phyloP scores from a whole-genome alignment of 2,797 vertebrate genomes.

The Megalops cyprinoides region DNA sequence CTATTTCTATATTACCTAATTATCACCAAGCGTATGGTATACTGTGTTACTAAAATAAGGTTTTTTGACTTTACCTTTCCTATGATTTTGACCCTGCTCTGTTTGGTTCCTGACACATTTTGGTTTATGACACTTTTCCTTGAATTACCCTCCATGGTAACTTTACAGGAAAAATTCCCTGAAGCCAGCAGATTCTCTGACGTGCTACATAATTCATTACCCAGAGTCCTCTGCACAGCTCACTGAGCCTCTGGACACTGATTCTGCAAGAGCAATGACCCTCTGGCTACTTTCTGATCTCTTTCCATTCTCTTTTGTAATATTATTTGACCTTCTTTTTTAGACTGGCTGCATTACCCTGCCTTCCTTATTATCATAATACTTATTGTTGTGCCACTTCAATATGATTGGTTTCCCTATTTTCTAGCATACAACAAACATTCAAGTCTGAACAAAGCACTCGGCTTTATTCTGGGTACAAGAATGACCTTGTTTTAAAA shows the following conservation, averaged over 20 bases:
- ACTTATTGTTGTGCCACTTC: neutral
- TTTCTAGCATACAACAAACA: neutral
- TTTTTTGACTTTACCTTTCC: too few relatives aligned
- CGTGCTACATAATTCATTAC: constrained; percentile 1
- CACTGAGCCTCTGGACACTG: neutral
- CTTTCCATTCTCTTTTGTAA: neutral
- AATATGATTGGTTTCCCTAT: neutral
- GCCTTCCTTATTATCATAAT: neutral
- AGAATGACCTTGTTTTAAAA: too few relatives aligned
- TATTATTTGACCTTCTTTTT: neutral
- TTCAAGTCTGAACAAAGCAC: neutral
- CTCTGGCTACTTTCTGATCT: neutral
- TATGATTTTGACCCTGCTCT: too few relatives aligned
- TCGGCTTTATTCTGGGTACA: too few relatives aligned
- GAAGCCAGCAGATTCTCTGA: neutral
- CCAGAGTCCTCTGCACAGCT: neutral
- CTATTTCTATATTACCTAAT: too few relatives aligned
- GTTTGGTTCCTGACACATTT: too few relatives aligned
- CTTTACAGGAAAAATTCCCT: neutral
- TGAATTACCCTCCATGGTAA: neutral
- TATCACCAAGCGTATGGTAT: neutral
- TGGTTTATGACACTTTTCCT: neutral
- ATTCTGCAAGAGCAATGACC: neutral
- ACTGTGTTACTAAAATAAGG: neutral
- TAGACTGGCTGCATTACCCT: neutral